A percentile compares a stretch with the other conserved stretches of the same genome.
Evolutionary conservation across 2,888 invertebrate genomes (phyloP).

Genomic region (Scaptomyza caliginosa): DNA sequence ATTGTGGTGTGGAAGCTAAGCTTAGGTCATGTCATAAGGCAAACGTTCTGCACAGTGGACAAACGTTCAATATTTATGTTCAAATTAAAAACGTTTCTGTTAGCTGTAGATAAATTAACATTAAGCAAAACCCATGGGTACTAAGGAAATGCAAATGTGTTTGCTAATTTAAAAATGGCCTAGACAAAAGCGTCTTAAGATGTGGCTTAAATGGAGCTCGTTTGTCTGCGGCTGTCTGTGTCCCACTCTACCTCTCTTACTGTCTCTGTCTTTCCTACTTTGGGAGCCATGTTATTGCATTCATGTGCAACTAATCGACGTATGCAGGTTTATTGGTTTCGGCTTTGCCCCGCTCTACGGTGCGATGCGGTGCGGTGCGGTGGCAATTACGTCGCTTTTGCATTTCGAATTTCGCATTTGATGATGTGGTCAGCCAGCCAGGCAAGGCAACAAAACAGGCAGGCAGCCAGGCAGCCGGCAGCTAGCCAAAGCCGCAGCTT

Average conservation of each 20-base stretch:
- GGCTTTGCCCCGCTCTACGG: conserved; percentile 34
- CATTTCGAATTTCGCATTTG: conserved; percentile 67
- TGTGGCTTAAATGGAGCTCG: conserved; percentile 52
- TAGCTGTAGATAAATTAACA: conserved; percentile 8
- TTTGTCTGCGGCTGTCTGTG: conserved; percentile 52
- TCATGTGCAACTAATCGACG: conserved; percentile 73
- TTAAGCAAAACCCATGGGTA: neutral
- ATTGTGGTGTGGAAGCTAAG: neutral
- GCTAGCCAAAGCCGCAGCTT: conserved; percentile 41
- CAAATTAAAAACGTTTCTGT: too few species aligned
- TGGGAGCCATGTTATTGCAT: conserved; percentile 43
- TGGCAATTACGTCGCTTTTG: conserved; percentile 69
- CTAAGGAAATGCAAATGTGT: conserved; percentile 7
- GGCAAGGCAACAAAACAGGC: conserved; percentile 12
- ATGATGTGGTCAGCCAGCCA: conserved; percentile 67
- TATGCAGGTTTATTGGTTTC: conserved; percentile 74
- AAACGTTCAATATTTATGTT: neutral
- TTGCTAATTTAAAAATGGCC: conserved; percentile 18
- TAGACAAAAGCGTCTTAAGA: conserved; percentile 58
- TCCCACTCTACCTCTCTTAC: neutral
- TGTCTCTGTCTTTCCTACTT: neutral
- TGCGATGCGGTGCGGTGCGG: conserved; percentile 21
- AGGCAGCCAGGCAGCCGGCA: conserved; percentile 13
- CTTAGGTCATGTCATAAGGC: conserved; percentile 13
- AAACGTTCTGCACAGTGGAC: neutral